phyloP scores from a whole-genome alignment of 2,888 invertebrate species.

The Acleris emargana region DNA sequence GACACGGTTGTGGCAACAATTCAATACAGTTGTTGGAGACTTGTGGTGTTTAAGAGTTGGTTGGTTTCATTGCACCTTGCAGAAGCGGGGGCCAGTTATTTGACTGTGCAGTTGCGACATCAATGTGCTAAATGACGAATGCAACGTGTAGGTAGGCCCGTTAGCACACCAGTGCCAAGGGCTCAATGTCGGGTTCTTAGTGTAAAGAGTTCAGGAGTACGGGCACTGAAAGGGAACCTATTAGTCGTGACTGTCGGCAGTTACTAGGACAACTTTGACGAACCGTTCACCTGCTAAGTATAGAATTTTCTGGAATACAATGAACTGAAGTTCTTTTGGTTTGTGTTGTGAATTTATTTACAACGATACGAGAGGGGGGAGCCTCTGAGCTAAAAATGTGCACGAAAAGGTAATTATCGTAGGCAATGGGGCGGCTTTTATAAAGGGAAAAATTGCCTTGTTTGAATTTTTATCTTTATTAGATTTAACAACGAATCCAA shows the following conservation, averaged over 20 bases:
- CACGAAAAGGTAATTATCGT: too few species aligned
- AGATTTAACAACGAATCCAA: too few species aligned
- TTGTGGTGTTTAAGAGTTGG: neutral
- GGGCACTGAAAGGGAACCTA: neutral
- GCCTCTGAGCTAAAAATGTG: too few species aligned
- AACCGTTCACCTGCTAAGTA: slow-evolving; percentile 6
- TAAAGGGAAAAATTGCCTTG: too few species aligned
- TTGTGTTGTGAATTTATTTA: too few species aligned
- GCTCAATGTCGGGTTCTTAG: too few species aligned
- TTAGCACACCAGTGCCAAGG: neutral
- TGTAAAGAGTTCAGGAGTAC: too few species aligned
- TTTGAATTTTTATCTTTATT: too few species aligned
- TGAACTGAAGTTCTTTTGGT: too few species aligned
- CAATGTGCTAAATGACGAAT: slow-evolving; percentile 23
- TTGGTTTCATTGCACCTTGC: slow-evolving; percentile 28
- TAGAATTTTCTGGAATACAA: too few species aligned
- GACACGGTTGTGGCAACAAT: neutral
- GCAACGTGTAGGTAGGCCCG: slow-evolving; percentile 8
- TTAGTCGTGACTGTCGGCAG: neutral
- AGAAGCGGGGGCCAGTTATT: slow-evolving; percentile 30
- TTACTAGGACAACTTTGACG: neutral
- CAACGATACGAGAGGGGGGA: too few species aligned
- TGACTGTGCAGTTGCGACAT: slow-evolving; percentile 22
- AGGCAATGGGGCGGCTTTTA: too few species aligned
- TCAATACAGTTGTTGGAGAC: neutral